Conservation (phyloP, 2,888 invertebrate genomes). For the Hylaea fasciaria region DNA sequence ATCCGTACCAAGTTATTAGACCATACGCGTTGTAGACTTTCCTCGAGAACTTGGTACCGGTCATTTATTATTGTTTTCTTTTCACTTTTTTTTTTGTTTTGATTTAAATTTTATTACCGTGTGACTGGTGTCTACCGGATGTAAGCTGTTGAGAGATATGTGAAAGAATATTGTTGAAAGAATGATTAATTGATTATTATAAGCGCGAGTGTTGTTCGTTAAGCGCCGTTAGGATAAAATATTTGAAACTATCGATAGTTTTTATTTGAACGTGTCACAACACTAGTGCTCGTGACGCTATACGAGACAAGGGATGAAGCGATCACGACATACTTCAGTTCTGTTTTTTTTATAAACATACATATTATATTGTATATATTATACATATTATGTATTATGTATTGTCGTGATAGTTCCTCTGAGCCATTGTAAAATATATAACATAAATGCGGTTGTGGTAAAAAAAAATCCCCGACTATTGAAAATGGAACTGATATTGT, state of each 20-base stretch:
- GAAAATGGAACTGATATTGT: constrained; percentile 38
- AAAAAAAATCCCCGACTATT: constrained; percentile 19
- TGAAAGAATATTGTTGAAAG: constrained; percentile 37
- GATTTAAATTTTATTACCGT: constrained; percentile 77
- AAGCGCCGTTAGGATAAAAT: constrained; percentile 64
- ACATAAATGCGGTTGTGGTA: constrained; percentile 36
- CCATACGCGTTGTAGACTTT: constrained; percentile 12
- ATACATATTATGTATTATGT: constrained; percentile 2
- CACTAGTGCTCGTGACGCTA: constrained; percentile 47
- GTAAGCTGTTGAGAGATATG: constrained; percentile 55
- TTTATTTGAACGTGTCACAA: constrained; percentile 59
- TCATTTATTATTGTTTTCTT: constrained; percentile 59
- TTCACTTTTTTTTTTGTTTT: constrained; percentile 60
- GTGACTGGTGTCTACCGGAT: constrained; percentile 54
- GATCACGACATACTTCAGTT: constrained; percentile 23
- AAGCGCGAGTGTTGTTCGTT: constrained; percentile 81
- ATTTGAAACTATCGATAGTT: constrained; percentile 59
- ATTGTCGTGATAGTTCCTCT: constrained; percentile 30
- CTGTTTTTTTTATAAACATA: constrained; percentile 10
- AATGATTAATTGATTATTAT: constrained; percentile 53
- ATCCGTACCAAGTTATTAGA: constrained; percentile 60
- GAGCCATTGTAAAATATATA: constrained; percentile 18
- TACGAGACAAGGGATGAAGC: constrained; percentile 6
- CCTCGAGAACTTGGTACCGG: constrained; percentile 40
- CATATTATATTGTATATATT: not conserved